Conservation (phyloP, 1,140 invertebrate species). For the Drosophila willistoni region DNA sequence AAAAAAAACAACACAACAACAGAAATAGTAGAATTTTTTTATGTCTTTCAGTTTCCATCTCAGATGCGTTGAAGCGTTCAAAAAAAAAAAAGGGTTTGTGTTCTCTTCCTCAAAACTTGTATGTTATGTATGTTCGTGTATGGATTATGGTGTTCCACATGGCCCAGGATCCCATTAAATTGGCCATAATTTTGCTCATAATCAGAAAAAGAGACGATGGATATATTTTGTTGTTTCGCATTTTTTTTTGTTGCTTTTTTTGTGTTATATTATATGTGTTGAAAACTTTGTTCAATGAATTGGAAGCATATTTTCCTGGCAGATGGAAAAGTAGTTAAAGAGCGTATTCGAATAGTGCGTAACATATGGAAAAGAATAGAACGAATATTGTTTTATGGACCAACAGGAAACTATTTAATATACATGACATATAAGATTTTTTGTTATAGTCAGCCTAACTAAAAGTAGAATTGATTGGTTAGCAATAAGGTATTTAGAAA, state of each 20-base stretch:
- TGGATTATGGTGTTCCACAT: slow-evolving; percentile 39
- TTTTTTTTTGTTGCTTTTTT: not conserved
- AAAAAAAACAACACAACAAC: not conserved
- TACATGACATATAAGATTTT: not conserved
- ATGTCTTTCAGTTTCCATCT: slow-evolving; percentile 11
- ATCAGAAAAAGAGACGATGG: slow-evolving; percentile 26
- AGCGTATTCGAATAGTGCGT: slow-evolving; percentile 20
- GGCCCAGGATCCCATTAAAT: slow-evolving; percentile 50
- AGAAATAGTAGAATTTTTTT: slow-evolving; percentile 13
- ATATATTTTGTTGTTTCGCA: slow-evolving; percentile 34
- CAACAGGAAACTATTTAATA: not conserved
- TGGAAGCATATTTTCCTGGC: slow-evolving; percentile 45
- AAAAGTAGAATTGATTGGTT: not conserved
- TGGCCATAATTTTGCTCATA: slow-evolving; percentile 57
- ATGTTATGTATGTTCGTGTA: slow-evolving; percentile 1
- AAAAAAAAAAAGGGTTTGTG: slow-evolving; percentile 12
- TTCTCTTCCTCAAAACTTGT: not conserved
- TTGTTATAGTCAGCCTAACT: not conserved
- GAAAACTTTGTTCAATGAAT: slow-evolving; percentile 46
- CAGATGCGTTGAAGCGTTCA: slow-evolving; percentile 17
- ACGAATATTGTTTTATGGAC: not conserved
- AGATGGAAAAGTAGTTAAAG: slow-evolving; percentile 15
- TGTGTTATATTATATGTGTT: not conserved
- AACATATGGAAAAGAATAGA: slow-evolving; percentile 10
- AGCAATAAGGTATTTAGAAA: not conserved